Evolutionary conservation across 2,797 vertebrate species (phyloP), one percentile per base, ranked within the genome.

Genomic region (Myripristis jacobus): DNA sequence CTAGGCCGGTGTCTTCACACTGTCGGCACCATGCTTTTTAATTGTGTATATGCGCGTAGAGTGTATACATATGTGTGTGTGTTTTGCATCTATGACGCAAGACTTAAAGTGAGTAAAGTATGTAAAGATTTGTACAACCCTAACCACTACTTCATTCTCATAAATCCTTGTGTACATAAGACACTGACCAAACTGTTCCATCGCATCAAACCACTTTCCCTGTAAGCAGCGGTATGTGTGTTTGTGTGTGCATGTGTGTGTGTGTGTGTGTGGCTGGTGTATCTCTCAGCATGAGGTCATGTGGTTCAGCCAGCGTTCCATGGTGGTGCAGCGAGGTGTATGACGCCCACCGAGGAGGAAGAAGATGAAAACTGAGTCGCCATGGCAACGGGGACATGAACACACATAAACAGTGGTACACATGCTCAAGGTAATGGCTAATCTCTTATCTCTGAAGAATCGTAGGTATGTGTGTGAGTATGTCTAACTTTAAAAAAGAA

Each of bases 401-500:
- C 73, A 75, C 63, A 71, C 50, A 73, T 62, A 51, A 77, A 65
- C 73, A 57, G 36, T 24, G 64, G 54, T 29, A 73, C 22, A 16
- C 63, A 75, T 62, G 58, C 48, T 61, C 53, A 24, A 46, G 52
- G 70, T 79, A 83, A 87, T 82, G 79, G 44, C 38, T 84, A 74
- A 90, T 89, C 64, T 77, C 69, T 84, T 83, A 87, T 89, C 60
- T 75, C 60, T 75, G 72, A 76, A 79, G 51, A 85, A 87, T 89
- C 66, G 66, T 76, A 85, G 80, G 62, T 62, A 81, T 80, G 69
- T 27, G 52, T 21, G n/a, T 31, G 29, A 31, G 29, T 31, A 19
- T 15, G 67, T 70, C 67, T 54, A 27, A 74, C 72, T 78, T 77
- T 61, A 70, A 84, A 82, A 31, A 77, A 75, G 73, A 58, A 64